phyloP scores from a whole-genome alignment of 2,888 invertebrate genomes.

The Cabera pusaria region DNA sequence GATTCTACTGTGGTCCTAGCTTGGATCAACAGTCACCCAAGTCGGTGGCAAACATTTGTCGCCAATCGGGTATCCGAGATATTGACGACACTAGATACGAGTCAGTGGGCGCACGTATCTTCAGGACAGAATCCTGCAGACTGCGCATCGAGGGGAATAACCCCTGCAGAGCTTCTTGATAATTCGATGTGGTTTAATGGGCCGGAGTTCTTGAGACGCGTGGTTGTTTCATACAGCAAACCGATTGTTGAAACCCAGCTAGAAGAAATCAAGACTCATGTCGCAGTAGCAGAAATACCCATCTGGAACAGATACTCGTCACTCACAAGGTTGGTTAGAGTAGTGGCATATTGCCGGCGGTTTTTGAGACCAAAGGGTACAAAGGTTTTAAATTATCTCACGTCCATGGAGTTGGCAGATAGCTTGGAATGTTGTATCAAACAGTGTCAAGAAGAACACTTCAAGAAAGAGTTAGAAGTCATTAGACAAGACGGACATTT shows the following conservation, averaged over 20 bases:
- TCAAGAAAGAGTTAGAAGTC: not conserved
- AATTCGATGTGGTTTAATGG: constrained; percentile 15
- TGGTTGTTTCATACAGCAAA: constrained; percentile 6
- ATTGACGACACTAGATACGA: constrained; percentile 8
- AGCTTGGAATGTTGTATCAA: constrained; percentile 11
- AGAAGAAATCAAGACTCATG: constrained; percentile 10
- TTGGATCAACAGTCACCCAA: constrained; percentile 29
- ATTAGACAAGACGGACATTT: not conserved
- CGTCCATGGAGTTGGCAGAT: constrained; percentile 5
- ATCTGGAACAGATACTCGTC: constrained; percentile 17
- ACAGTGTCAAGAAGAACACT: constrained; percentile 18
- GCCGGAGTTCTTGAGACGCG: constrained; percentile 10
- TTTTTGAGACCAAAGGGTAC: constrained; percentile 5
- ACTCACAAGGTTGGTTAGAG: constrained; percentile 13
- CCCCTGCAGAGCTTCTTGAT: constrained; percentile 2
- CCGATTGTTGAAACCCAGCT: constrained; percentile 4
- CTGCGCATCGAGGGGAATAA: constrained; percentile 23
- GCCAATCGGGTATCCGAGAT: constrained; percentile 18
- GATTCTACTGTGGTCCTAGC: constrained; percentile 23
- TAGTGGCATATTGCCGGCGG: constrained; percentile 17
- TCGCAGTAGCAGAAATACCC: not conserved
- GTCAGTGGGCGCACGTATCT: constrained; percentile 19
- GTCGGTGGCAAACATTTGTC: constrained; percentile 5
- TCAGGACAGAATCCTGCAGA: constrained; percentile 22
- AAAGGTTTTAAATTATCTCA: no score